phyloP scores from a whole-genome alignment of 2,797 vertebrate genomes.

The Parauchenoglanis ngamensis region DNA sequence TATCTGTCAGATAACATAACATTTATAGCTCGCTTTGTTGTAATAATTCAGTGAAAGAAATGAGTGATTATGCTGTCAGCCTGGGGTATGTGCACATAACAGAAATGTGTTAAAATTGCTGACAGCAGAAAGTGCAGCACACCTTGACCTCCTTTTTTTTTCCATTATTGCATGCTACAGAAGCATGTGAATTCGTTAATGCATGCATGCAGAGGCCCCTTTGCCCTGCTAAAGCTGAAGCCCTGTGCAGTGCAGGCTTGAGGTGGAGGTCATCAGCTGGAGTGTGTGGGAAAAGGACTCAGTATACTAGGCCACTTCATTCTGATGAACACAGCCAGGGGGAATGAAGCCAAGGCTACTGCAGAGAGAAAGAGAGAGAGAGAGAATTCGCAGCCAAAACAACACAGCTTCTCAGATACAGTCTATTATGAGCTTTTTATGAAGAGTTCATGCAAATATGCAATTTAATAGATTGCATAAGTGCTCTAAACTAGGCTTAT shows the following conservation, averaged over 20 bases:
- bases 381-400: background rate
- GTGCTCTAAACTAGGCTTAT: background rate
- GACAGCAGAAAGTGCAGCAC: constrained; percentile 34
- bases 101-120: constrained; percentile 18
- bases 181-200: constrained; percentile 3
- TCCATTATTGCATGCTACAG: background rate
- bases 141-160: constrained; percentile 28
- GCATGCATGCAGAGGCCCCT: constrained; percentile 27
- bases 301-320: constrained; percentile 27
- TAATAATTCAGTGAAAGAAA: constrained; percentile 17
- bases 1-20: background rate
- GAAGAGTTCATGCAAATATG: background rate
- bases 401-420: constrained; percentile 14
- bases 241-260: background rate
- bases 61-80: constrained; percentile 13
- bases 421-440: background rate
- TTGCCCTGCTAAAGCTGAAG: constrained; percentile 33
- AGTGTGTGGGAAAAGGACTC: constrained; percentile 49
- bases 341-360: constrained; percentile 33
- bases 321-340: constrained; percentile 25
- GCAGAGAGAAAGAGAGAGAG: background rate
- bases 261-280: constrained; percentile 50
- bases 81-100: constrained; percentile 7
- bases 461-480: constrained; percentile 1
- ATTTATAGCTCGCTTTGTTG: constrained; percentile 10